phyloP scores from a whole-genome alignment of 2,888 invertebrate species.

The Hemithea aestivaria region DNA sequence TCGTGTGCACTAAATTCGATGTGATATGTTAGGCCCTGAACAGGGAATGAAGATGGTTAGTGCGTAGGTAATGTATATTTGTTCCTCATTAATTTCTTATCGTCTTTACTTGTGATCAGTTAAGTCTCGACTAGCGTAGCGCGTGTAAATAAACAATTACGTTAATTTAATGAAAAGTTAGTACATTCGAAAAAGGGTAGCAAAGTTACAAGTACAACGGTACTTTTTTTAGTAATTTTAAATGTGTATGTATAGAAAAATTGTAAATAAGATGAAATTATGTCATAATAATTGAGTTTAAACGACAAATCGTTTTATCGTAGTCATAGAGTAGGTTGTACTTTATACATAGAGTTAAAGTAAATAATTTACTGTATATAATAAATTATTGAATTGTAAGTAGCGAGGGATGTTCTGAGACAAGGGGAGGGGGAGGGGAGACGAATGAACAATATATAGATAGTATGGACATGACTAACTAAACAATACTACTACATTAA shows the following conservation, averaged over 20 bases:
- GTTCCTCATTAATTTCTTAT: constrained; percentile 71
- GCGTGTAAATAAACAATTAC: constrained; percentile 59
- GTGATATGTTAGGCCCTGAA: constrained; percentile 60
- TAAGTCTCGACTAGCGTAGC: constrained; percentile 72
- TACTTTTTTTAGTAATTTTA: constrained; percentile 71
- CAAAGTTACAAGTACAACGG: constrained; percentile 74
- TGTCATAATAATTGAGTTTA: constrained; percentile 76
- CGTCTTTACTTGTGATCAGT: constrained; percentile 67
- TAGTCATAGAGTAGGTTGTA: constrained; percentile 75
- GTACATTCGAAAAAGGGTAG: constrained; percentile 70
- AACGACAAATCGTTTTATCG: constrained; percentile 75
- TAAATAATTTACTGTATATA: constrained; percentile 58
- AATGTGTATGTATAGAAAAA: constrained; percentile 72
- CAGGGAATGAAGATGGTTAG: constrained; percentile 58
- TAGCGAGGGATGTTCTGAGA: constrained; percentile 34
- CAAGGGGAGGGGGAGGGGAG: constrained; percentile 19
- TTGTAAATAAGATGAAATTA: constrained; percentile 78
- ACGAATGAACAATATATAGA: constrained; percentile 4
- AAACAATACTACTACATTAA: too few relatives aligned
- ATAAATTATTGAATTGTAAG: constrained; percentile 48
- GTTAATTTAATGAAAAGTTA: constrained; percentile 40
- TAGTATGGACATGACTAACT: constrained; percentile 1
- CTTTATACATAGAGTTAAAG: constrained; percentile 65
- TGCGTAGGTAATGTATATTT: constrained; percentile 67
- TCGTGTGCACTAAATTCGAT: constrained; percentile 42